phyloP scores from a whole-genome alignment of 2,113 vertebrate species.

The Sorex araneus region DNA sequence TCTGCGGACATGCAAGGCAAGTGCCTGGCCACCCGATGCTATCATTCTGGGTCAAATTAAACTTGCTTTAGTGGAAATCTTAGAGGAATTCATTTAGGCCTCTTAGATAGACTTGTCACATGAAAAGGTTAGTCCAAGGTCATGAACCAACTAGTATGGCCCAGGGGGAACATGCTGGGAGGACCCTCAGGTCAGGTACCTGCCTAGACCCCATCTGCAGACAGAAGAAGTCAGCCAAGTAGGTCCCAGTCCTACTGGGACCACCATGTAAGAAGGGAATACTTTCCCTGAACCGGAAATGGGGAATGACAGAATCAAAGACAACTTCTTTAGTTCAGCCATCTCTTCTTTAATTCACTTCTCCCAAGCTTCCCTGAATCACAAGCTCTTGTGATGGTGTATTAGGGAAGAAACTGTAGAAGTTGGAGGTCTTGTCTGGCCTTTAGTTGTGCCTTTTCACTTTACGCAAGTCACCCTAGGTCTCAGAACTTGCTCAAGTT shows the following conservation, averaged over 20 bases:
- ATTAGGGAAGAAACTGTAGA: neutral
- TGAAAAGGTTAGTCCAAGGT: too few species aligned
- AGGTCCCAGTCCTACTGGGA: neutral
- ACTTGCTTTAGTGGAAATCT: too few species aligned
- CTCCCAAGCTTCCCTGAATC: neutral
- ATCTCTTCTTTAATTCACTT: neutral
- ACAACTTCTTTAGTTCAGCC: neutral
- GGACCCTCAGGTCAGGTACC: too few species aligned
- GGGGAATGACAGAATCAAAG: neutral
- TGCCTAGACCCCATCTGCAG: neutral
- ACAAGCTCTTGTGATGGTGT: neutral
- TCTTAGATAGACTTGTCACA: neutral
- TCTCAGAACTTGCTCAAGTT: neutral
- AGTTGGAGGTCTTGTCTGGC: neutral
- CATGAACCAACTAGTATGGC: neutral
- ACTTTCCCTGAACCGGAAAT: neutral
- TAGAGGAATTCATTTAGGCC: neutral
- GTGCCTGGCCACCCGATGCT: too few species aligned
- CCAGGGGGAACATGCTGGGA: neutral
- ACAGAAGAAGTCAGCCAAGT: accelerated
- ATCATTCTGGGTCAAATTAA: too few species aligned
- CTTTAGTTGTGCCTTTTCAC: neutral
- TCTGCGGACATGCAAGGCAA: too few species aligned
- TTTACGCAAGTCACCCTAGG: neutral
- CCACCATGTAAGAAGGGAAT: neutral